phyloP scores from a whole-genome alignment of 2,113 vertebrate genomes.

The Phalacrocorax pelagicus region DNA sequence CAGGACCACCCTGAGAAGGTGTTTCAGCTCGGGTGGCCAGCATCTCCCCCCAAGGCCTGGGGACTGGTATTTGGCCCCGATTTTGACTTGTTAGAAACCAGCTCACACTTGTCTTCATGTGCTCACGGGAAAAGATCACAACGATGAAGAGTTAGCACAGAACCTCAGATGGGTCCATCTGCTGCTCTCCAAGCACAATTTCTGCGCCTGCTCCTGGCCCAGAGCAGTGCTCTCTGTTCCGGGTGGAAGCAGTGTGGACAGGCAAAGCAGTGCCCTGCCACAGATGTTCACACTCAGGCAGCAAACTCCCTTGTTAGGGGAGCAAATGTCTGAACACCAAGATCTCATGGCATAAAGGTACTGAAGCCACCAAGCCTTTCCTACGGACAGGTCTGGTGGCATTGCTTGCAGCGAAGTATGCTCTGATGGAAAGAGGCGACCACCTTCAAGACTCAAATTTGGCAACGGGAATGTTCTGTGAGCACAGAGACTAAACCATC shows the following conservation, averaged over 20 bases:
- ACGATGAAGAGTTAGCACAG: neutral
- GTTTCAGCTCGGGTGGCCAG: no score
- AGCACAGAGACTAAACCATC: neutral
- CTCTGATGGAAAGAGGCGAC: neutral
- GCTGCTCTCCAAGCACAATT: neutral
- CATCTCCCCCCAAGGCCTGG: neutral
- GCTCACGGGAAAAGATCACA: neutral
- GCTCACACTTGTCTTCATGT: accelerated
- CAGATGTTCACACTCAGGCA: accelerated
- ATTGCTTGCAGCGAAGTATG: neutral
- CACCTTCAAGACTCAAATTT: neutral
- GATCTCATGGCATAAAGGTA: neutral
- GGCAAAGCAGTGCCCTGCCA: neutral
- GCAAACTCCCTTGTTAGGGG: neutral
- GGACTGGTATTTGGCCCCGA: accelerated
- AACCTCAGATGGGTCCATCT: neutral
- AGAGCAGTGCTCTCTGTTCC: neutral
- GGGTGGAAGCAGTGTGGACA: neutral
- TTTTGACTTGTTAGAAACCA: neutral
- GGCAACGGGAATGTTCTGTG: accelerated
- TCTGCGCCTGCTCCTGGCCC: accelerated
- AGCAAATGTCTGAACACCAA: neutral
- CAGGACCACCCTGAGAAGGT: neutral
- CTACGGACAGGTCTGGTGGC: neutral
- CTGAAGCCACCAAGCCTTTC: neutral